These are phyloP conservation scores for Hydrophis major DNA, from an alignment of 2,797 vertebrate genomes.

Conservation along the genomic window DNA sequence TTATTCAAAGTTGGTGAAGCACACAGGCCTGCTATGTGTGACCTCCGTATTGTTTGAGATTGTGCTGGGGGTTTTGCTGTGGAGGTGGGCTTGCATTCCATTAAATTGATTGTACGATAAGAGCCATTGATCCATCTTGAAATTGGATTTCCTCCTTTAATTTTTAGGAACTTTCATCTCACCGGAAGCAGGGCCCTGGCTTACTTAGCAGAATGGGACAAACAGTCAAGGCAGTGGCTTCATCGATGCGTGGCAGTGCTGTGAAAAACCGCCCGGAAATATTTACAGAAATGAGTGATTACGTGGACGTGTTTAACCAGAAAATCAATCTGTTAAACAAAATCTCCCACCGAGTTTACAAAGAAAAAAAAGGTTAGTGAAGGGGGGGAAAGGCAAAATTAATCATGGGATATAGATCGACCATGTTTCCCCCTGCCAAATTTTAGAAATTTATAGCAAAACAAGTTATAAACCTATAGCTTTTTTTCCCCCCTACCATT, in stretches of 20 bases:
- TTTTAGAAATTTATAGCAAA: not conserved
- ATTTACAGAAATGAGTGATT: slow-evolving; percentile 84
- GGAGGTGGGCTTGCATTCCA: not conserved
- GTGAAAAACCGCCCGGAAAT: slow-evolving; percentile 83
- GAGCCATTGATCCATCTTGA: slow-evolving; percentile 16
- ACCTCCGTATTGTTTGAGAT: not conserved
- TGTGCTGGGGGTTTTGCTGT: not conserved
- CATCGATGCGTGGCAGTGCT: slow-evolving; percentile 78
- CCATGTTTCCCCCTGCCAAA: not conserved
- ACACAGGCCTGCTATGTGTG: not conserved
- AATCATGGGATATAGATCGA: not conserved
- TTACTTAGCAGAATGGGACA: slow-evolving; percentile 90
- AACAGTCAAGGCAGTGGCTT: slow-evolving; percentile 85
- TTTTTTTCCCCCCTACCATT: not conserved
- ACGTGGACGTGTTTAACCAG: slow-evolving; percentile 84
- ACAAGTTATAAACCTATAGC: not conserved
- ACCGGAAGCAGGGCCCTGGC: slow-evolving; percentile 88
- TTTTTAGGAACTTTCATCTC: slow-evolving; percentile 82
- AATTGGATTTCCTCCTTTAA: slow-evolving; percentile 55
- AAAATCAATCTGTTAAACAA: slow-evolving; percentile 89
- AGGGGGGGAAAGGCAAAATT: not conserved
- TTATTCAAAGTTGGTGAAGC: not conserved
- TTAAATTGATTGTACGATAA: not conserved
- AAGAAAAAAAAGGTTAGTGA: slow-evolving; percentile 86
- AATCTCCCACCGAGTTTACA: slow-evolving; percentile 90